Base-by-base conservation (phyloP, 2,113 vertebrate genomes). In the Sturnira hondurensis region DNA sequence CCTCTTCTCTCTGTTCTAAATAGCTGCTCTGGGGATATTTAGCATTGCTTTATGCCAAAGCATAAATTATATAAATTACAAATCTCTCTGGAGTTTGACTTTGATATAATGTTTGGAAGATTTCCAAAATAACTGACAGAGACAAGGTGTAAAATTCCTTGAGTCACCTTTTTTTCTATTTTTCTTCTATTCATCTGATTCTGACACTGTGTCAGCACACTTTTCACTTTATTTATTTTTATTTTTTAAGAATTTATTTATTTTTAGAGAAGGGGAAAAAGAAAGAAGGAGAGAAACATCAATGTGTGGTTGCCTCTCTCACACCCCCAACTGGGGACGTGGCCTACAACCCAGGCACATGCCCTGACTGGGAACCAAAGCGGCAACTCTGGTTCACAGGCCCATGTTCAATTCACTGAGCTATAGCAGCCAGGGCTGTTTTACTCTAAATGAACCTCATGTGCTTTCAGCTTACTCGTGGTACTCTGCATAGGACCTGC, bases 401-500 rank as follows among this genome's bases (percentile, higher is more conserved):
- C 22, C 54, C 56, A 8, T 2, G 20, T 7, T 56, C 54, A 56
- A 56, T 56, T 2, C 54, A 24, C 56, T 58, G 56, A 24, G 22
- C 56, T 24, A 58, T 22, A 58, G 56, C 56, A 58, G 56, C 22
- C 56, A 58, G 56, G 56, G 56, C 56, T 61, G 5, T 28, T 96
- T 88, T 45, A 50, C 26, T 90, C 76, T 73, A 63, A 76, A 56
- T 70, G 43, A 84, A 91, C 24, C 12, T 89, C 33, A 61, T 67
- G 78, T 94, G 36, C 50, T 93, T 85, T 95, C 20, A 78, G 41
- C 38, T 92, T 88, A 95, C 70, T 83, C 80, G 63, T 63, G 63
- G 54, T 33, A 74, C 36, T 24, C 13, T 89, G 9, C 47, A 16
- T 43, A 80, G 14, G 70, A 45, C 12, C 45, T 74, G 20, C 28